Evolutionary conservation across 2,888 invertebrate species (phyloP), one percentile per base, ranked within the genome.

Genomic region (Eumacrocentrus americanus): DNA sequence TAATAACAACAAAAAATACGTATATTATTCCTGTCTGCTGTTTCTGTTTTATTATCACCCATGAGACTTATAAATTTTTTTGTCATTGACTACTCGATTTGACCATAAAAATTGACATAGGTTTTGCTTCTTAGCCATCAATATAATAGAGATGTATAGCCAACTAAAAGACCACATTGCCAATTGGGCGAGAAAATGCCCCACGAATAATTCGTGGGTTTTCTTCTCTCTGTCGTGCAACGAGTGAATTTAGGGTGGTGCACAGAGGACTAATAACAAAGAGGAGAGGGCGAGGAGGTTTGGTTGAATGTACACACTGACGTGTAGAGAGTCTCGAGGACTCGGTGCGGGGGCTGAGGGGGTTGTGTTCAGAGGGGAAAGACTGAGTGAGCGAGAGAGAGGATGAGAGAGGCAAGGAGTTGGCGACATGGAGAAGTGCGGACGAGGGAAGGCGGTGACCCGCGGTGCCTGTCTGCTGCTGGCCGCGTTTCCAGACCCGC

Each of bases 401-500:
- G 52, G 52, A 40, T n/a, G n/a, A n/a, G n/a, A n/a, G n/a, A n/a
- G n/a, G n/a, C n/a, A n/a, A n/a, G n/a, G n/a, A n/a, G n/a, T n/a
- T n/a, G 62, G 42, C 53, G 66, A 47, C 38, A 57, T 46, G 52
- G 29, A 42, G 59, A 47, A 58, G 58, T 52, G 64, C 64, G 67
- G 66, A 64, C 69, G 72, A 71, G 70, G 72, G 70, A 74, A 75
- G 74, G 74, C 74, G 74, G 79, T 77, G 79, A 78, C 78, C 78
- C 76, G 78, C 78, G 78, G 76, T 77, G 79, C 79, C 78, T 76
- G 78, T 77, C 76, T 58, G 56, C 62, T 64, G 74, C 74, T 75
- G 76, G 76, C 77, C 78, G 78, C 77, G 75, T 78, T 78, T 77
- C 72, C 65, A 66, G 67, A 66, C 62, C 65, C 67, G 67, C 66